phyloP scores from a whole-genome alignment of 2,888 invertebrate species.

The Lissonota sp. region DNA sequence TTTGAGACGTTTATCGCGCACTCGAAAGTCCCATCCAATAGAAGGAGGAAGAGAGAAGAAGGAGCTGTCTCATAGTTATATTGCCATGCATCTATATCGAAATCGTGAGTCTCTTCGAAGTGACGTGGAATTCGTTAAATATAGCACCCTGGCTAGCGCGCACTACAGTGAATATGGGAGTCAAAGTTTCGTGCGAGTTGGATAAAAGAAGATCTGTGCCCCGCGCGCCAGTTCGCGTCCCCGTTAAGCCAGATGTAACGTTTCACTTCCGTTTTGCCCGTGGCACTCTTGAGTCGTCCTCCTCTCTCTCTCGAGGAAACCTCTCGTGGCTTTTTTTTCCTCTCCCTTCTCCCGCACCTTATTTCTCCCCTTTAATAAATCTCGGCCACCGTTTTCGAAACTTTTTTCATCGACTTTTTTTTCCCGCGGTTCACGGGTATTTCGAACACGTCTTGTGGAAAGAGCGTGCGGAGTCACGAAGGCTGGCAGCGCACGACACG shows the following conservation, averaged over 20 bases:
- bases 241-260: conserved; percentile 80
- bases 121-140: conserved; percentile 74
- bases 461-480: conserved; percentile 1
- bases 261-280: conserved; percentile 79
- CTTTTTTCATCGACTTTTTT: conserved; percentile 21
- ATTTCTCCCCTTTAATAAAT: conserved; percentile 42
- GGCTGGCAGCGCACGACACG: background rate
- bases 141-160: conserved; percentile 66
- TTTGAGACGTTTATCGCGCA: conserved; percentile 58
- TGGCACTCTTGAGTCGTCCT: conserved; percentile 57
- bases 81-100: conserved; percentile 47
- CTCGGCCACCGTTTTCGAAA: conserved; percentile 20
- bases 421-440: background rate
- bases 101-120: conserved; percentile 69
- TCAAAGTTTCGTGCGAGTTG: conserved; percentile 57
- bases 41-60: conserved; percentile 8
- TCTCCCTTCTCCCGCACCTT: conserved; percentile 40
- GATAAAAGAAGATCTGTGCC: conserved; percentile 35
- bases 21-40: conserved; percentile 34
- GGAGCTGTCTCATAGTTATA: conserved; percentile 28
- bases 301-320: conserved; percentile 39
- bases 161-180: conserved; percentile 25
- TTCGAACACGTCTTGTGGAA: background rate
- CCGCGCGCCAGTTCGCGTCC: conserved; percentile 62
- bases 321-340: conserved; percentile 38